Evolutionary conservation across 2,113 vertebrate genomes (phyloP).

Genomic region (Corythornis vintsioides): DNA sequence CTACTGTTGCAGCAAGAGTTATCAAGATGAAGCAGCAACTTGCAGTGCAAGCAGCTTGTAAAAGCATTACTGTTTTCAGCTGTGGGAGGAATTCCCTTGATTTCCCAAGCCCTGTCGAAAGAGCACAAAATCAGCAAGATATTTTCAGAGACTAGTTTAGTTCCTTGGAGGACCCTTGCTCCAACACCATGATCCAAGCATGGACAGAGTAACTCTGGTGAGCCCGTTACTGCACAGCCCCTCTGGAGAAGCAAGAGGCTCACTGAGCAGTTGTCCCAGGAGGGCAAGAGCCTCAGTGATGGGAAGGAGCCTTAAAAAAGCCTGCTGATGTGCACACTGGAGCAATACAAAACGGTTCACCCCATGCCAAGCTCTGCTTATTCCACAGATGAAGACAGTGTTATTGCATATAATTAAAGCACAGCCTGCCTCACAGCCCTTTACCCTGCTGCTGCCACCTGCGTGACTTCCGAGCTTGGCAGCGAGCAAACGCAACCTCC

Average conservation of each 20-base stretch:
- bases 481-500: rapidly evolving
- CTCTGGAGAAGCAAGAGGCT: neutral
- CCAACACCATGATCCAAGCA: neutral
- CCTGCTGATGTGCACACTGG: rapidly evolving
- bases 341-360: rapidly evolving
- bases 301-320: neutral
- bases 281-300: neutral
- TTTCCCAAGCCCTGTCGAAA: neutral
- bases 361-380: neutral
- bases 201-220: rapidly evolving
- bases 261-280: rapidly evolving
- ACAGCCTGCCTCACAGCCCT: neutral
- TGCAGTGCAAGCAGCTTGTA: neutral
- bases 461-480: neutral
- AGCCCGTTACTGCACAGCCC: neutral
- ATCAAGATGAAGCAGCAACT: neutral
- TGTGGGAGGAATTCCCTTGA: neutral
- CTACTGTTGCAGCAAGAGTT: neutral
- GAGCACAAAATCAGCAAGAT: neutral
- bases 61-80: neutral
- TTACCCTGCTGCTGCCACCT: neutral
- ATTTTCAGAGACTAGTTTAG: neutral
- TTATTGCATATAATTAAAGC: neutral
- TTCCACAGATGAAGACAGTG: neutral
- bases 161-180: neutral